Percentiles rank a stretch among this genome's conserved stretches.
phyloP scores from a whole-genome alignment of 2,797 vertebrate species.

The Microctenopoma lineatum region DNA sequence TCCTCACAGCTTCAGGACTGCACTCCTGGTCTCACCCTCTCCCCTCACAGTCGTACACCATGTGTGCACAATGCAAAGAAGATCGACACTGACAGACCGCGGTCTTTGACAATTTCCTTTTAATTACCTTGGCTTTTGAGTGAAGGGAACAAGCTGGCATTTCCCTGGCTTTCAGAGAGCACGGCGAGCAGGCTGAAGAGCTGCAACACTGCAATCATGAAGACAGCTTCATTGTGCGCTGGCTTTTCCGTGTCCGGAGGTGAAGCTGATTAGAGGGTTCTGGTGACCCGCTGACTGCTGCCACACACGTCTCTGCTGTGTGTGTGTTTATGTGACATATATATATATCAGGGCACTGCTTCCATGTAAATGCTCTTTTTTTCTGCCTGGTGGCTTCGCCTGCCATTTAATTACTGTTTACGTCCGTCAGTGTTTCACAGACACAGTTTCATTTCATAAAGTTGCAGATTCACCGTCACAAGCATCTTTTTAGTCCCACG shows the following conservation, averaged over 20 bases:
- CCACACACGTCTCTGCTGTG: neutral
- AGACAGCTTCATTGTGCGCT: slow-evolving; percentile 17
- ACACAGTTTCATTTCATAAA: no score
- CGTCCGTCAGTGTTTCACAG: neutral
- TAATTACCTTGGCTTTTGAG: slow-evolving; percentile 19
- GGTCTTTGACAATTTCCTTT: slow-evolving; percentile 4
- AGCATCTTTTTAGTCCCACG: no score
- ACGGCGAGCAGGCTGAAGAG: slow-evolving; percentile 11
- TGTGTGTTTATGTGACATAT: neutral
- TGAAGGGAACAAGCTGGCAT: slow-evolving; percentile 37
- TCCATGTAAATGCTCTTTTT: neutral
- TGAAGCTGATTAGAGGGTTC: slow-evolving; percentile 39
- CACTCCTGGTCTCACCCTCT: no score
- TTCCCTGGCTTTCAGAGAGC: slow-evolving; percentile 39
- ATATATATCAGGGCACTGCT: neutral
- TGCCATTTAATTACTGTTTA: neutral
- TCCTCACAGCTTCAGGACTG: no score
- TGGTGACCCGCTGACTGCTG: slow-evolving; percentile 11
- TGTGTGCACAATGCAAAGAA: slow-evolving; percentile 16
- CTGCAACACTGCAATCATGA: slow-evolving; percentile 2
- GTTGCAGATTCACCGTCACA: no score
- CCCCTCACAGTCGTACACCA: neutral
- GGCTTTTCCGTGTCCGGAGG: slow-evolving; percentile 1
- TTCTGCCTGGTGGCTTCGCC: no score
- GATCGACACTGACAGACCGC: neutral